Evolutionary conservation across 2,797 vertebrate species (phyloP).

Genomic region (Pempheris klunzingeri): DNA sequence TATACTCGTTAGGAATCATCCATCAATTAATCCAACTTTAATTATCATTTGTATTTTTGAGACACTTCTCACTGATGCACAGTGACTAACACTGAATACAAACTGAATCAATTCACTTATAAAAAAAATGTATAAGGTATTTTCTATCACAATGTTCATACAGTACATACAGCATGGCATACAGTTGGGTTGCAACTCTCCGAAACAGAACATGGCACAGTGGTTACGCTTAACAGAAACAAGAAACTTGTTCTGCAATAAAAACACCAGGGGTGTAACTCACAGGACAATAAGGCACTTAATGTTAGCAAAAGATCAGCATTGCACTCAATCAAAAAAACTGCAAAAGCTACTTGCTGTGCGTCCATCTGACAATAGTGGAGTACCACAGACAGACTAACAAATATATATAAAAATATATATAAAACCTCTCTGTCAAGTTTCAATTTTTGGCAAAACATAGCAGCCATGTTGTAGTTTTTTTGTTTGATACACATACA

Average conservation of each 20-base stretch:
- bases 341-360: background rate
- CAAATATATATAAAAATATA: no score
- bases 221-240: no score
- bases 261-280: background rate
- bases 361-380: background rate
- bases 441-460: no score
- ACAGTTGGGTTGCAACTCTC: background rate
- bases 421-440: no score
- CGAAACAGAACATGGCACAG: background rate
- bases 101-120: no score
- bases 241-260: background rate
- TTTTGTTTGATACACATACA: no score
- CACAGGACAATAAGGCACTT: no score
- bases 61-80: no score
- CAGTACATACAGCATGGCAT: background rate
- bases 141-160: background rate
- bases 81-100: no score
- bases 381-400: background rate
- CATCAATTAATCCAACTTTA: background rate
- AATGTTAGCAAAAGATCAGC: no score
- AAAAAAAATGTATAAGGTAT: background rate
- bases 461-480: no score
- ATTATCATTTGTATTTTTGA: background rate
- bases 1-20: background rate
- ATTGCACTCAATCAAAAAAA: no score